Evolutionary conservation across 2,888 invertebrate species (phyloP).

Genomic region (Pedicia rivosa): DNA sequence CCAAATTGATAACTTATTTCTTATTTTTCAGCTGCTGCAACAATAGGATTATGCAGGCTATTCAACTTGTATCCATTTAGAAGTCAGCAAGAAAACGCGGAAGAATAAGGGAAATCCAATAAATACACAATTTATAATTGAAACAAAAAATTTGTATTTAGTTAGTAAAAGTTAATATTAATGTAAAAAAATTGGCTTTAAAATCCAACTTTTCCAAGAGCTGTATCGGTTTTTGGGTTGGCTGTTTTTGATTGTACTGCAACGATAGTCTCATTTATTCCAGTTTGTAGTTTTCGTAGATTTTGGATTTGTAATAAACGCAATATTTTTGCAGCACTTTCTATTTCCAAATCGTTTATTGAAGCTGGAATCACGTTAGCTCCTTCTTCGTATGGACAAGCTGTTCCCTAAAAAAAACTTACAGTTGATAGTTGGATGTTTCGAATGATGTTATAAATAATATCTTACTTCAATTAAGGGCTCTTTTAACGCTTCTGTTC

Average conservation of each 20-base stretch:
- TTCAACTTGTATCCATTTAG: constrained; percentile 21
- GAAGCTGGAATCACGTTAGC: constrained; percentile 52
- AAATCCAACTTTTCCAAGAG: constrained; percentile 79
- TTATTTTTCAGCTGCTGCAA: constrained; percentile 34
- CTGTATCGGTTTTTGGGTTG: constrained; percentile 91
- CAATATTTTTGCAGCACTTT: constrained; percentile 60
- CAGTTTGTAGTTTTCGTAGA: constrained; percentile 56
- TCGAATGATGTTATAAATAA: neutral
- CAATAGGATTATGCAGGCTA: constrained; percentile 38
- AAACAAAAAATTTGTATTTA: too few species aligned
- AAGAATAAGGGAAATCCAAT: constrained; percentile 17
- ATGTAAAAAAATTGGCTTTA: constrained; percentile 20
- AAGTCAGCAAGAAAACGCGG: constrained; percentile 11
- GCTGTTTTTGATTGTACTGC: constrained; percentile 85
- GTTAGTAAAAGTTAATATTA: too few species aligned
- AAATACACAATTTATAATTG: too few species aligned
- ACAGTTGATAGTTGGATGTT: too few species aligned
- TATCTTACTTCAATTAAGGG: constrained; percentile 14
- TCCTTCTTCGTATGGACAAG: constrained; percentile 49
- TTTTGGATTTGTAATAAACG: constrained; percentile 49
- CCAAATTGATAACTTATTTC: neutral
- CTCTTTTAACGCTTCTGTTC: constrained; percentile 32
- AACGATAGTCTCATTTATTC: constrained; percentile 88
- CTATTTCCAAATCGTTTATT: constrained; percentile 46
- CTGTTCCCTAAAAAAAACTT: constrained; percentile 32